phyloP scores from a whole-genome alignment of 1,140 invertebrate species.

The Vanessa atalanta region DNA sequence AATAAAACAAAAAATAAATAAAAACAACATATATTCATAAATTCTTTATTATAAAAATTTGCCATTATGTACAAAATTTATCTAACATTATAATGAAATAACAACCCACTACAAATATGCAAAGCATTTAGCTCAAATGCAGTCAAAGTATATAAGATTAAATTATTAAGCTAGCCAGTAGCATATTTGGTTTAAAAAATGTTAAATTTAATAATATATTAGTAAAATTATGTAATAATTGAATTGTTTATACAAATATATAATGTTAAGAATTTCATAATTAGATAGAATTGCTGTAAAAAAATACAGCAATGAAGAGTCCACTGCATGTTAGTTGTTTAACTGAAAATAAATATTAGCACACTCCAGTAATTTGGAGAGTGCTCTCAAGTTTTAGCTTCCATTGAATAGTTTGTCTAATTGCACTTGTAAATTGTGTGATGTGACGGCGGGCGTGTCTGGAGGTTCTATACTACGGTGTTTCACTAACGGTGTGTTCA shows the following conservation, averaged over 20 bases:
- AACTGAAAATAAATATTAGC: neutral
- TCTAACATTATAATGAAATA: slow-evolving; percentile 4
- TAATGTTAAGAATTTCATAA: neutral
- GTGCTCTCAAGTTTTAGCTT: slow-evolving; percentile 27
- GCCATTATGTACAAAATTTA: slow-evolving; percentile 4
- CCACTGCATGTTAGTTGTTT: neutral
- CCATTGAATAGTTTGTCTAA: slow-evolving; percentile 63
- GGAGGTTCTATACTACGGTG: slow-evolving; percentile 28
- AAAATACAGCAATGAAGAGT: neutral
- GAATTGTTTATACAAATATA: too few species aligned
- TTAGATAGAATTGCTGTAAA: neutral
- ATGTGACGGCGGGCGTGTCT: slow-evolving; percentile 63
- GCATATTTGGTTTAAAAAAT: slow-evolving; percentile 22
- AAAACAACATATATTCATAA: neutral
- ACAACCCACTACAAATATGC: slow-evolving; percentile 1
- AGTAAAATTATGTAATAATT: slow-evolving; percentile 8
- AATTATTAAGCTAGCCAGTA: slow-evolving; percentile 21
- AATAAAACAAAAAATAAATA: neutral
- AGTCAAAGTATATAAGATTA: neutral
- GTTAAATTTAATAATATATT: slow-evolving; percentile 12
- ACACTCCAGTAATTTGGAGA: slow-evolving; percentile 5
- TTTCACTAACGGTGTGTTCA: slow-evolving; percentile 62
- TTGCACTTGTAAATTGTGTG: slow-evolving; percentile 69
- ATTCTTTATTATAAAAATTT: neutral
- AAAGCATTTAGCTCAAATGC: neutral